Conservation (phyloP, 53 echinoderm and acorn worm species). For the Luidia sarsii region DNA sequence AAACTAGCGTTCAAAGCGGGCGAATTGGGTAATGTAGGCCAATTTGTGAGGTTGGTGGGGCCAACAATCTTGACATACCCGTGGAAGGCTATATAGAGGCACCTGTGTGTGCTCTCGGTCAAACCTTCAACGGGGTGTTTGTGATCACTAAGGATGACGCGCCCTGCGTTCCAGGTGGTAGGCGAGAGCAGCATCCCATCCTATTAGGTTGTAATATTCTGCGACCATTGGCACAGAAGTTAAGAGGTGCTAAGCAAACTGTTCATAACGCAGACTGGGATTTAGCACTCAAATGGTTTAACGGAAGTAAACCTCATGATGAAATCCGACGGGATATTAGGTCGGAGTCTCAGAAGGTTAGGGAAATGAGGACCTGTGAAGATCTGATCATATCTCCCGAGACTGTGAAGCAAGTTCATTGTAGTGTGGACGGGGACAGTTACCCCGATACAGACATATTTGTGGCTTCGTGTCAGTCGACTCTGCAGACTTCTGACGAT, state of each 20-base stretch:
- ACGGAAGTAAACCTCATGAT: background rate
- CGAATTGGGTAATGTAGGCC: background rate
- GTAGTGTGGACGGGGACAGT: background rate
- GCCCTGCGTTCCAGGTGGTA: background rate
- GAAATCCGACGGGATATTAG: background rate
- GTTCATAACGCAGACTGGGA: background rate
- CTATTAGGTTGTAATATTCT: conserved; percentile 6
- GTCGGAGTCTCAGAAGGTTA: background rate
- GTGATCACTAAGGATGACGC: conserved; percentile 1
- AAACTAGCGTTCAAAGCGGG: background rate
- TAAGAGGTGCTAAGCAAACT: background rate
- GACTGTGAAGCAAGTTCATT: conserved; percentile 2
- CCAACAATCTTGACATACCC: conserved; percentile 19
- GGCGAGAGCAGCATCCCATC: conserved; percentile 1
- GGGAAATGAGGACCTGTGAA: background rate
- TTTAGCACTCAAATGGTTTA: background rate
- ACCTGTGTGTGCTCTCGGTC: background rate
- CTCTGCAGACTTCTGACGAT: background rate
- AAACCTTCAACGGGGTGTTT: background rate
- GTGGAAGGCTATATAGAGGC: conserved; percentile 16
- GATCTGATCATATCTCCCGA: background rate
- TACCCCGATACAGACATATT: background rate
- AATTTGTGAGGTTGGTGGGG: conserved; percentile 7
- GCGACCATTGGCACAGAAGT: background rate
- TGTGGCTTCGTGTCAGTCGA: background rate